Evolutionary conservation across 2,797 vertebrate species (phyloP).

Genomic region (Aldrovandia affinis): DNA sequence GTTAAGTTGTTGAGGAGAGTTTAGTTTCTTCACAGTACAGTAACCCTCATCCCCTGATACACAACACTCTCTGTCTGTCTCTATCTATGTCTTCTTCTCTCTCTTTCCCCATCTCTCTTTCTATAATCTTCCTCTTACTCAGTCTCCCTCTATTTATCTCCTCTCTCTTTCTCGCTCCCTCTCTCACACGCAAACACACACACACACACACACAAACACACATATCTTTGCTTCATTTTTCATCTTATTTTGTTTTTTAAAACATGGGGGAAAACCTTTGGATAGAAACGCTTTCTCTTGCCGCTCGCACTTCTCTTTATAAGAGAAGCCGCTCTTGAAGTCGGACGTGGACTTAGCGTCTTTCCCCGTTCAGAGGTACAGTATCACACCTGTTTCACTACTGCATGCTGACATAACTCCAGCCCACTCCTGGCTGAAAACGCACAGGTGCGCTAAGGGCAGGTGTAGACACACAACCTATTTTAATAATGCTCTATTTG

Average conservation of each 20-base stretch:
- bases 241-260: not conserved
- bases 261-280: not conserved
- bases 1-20: constrained; percentile 28
- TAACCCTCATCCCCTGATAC: constrained; percentile 27
- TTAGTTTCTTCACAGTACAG: constrained; percentile 34
- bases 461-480: too few relatives aligned
- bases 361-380: not conserved
- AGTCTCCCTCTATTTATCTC: too few relatives aligned
- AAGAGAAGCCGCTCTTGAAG: not conserved
- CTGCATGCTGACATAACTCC: not conserved
- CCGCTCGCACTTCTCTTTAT: not conserved
- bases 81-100: not conserved
- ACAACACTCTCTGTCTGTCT: constrained; percentile 22
- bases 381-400: not conserved
- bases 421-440: not conserved
- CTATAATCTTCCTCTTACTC: not conserved
- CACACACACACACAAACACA: not conserved
- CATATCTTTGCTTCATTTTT: not conserved
- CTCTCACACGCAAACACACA: not conserved
- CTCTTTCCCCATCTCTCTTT: not conserved
- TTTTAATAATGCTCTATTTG: too few relatives aligned
- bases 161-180: not conserved
- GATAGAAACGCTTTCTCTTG: not conserved
- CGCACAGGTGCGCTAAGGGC: not conserved
- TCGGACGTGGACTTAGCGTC: not conserved